Conservation (phyloP, 1,140 invertebrate species). For the Leptopilina boulardi region DNA sequence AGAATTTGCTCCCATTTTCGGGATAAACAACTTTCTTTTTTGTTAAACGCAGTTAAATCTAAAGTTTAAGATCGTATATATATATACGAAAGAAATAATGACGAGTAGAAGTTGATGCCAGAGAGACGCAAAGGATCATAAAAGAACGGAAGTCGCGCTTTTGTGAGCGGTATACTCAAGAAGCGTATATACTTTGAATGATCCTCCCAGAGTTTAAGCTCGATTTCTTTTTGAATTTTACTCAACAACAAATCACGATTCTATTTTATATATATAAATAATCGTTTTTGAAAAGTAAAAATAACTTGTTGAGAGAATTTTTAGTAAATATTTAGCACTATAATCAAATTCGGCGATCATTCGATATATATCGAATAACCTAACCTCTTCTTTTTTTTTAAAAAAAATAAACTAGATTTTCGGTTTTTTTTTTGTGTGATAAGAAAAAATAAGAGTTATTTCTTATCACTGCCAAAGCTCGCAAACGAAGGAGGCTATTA, state of each 20-base stretch:
- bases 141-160: conserved; percentile 32
- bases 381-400: too few species aligned
- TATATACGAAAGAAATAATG: conserved; percentile 17
- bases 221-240: conserved; percentile 18
- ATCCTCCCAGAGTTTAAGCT: conserved; percentile 4
- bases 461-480: conserved; percentile 19
- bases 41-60: background rate
- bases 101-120: conserved; percentile 12
- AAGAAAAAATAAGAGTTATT: conserved; percentile 1
- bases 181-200: conserved; percentile 3
- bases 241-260: background rate
- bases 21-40: conserved; percentile 5
- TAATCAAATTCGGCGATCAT: too few species aligned
- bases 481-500: conserved; percentile 43
- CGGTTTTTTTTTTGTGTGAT: too few species aligned
- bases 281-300: too few species aligned
- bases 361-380: too few species aligned
- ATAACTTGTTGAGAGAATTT: too few species aligned
- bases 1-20: too few species aligned
- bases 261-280: background rate
- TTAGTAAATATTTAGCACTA: too few species aligned
- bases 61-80: background rate
- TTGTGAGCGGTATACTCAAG: conserved; percentile 13
- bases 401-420: too few species aligned
- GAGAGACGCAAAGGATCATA: conserved; percentile 10